phyloP scores from a whole-genome alignment of 2,113 vertebrate species.

The Erythrocebus patas region DNA sequence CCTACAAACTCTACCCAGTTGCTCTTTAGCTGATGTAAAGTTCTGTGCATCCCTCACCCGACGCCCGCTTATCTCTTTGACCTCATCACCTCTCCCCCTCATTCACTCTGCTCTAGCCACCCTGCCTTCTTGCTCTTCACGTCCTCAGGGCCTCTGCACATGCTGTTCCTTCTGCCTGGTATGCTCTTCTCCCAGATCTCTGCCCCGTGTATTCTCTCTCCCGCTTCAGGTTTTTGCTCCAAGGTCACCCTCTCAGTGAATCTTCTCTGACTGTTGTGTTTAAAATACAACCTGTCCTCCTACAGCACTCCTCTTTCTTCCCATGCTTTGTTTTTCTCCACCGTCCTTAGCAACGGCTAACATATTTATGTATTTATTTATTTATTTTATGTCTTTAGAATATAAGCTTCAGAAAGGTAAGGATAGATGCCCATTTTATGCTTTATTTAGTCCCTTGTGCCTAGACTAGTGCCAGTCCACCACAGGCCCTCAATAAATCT shows the following conservation, averaged over 20 bases:
- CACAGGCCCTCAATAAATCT: neutral
- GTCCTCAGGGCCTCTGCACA: neutral
- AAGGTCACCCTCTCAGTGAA: neutral
- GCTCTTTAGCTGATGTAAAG: neutral
- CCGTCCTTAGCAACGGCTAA: neutral
- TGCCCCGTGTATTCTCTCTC: neutral
- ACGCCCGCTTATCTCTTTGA: accelerated
- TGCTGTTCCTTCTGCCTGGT: neutral
- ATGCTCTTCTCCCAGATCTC: neutral
- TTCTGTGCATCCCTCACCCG: neutral
- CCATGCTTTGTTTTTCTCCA: neutral
- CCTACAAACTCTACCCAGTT: neutral
- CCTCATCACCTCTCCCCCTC: neutral
- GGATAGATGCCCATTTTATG: neutral
- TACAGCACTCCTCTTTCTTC: neutral
- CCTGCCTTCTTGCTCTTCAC: too few species aligned
- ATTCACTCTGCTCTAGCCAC: neutral
- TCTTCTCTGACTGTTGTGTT: neutral
- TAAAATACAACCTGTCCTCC: neutral
- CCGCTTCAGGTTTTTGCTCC: neutral
- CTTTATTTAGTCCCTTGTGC: neutral
- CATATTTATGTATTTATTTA: neutral
- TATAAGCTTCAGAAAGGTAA: neutral
- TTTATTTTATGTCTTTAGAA: neutral
- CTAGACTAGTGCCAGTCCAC: neutral